Percentiles rank a stretch among this genome's conserved stretches.
phyloP scores from a whole-genome alignment of 2,888 invertebrate genomes.

The Chrysolina americana region DNA sequence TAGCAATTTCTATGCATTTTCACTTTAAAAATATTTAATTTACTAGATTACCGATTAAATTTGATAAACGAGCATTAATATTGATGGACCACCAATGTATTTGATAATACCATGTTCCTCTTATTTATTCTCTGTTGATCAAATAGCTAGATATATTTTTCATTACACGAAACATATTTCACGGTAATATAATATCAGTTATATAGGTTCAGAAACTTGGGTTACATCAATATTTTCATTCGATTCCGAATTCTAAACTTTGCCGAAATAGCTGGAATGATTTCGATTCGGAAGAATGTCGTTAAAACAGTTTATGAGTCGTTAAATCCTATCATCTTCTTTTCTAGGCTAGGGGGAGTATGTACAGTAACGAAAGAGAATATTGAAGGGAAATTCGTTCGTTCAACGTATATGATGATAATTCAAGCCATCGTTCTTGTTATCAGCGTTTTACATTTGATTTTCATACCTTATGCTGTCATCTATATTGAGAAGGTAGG shows the following conservation, averaged over 20 bases:
- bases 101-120: neutral
- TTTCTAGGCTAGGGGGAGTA: conserved; percentile 42
- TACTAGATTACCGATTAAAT: neutral
- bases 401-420: conserved; percentile 34
- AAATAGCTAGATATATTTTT: neutral
- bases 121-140: conserved; percentile 2
- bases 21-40: neutral
- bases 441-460: conserved; percentile 40
- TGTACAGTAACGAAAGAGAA: conserved; percentile 35
- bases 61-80: conserved; percentile 2
- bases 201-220: neutral
- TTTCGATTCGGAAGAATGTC: conserved; percentile 26
- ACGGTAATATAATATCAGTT: conserved; percentile 1
- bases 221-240: neutral
- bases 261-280: conserved; percentile 25
- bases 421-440: conserved; percentile 37
- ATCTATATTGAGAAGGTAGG: conserved; percentile 47
- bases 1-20: too few relatives aligned
- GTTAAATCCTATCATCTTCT: conserved; percentile 40
- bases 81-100: neutral
- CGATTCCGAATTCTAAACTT: neutral
- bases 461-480: conserved; percentile 46
- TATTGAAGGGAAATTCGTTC: conserved; percentile 26
- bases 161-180: conserved; percentile 8
- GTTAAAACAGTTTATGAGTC: conserved; percentile 38